Evolutionary conservation across 2,113 vertebrate species (phyloP).

Genomic region (Ramphastos sulfuratus): DNA sequence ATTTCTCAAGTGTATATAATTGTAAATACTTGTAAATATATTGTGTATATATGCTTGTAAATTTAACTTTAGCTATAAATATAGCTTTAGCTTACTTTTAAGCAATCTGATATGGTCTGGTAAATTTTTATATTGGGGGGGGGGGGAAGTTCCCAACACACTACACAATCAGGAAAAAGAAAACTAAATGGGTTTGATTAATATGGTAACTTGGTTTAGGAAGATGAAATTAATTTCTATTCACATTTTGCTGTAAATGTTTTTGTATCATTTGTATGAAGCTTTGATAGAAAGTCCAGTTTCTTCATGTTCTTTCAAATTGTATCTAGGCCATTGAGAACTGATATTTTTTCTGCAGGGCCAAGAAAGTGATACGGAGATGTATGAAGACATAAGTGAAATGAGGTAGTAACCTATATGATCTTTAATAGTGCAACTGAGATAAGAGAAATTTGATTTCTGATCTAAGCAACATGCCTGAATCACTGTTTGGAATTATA

Average conservation of each 20-base stretch:
- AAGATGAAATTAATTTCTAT: background rate
- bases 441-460: background rate
- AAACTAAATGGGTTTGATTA: background rate
- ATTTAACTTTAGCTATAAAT: too few relatives aligned
- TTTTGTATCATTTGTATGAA: background rate
- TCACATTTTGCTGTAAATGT: background rate
- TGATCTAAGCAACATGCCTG: background rate
- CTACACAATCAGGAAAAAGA: background rate
- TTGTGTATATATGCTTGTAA: too few relatives aligned
- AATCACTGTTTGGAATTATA: background rate
- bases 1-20: too few relatives aligned
- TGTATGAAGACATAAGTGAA: constrained; percentile 88
- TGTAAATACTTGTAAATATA: too few relatives aligned
- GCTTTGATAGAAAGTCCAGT: background rate
- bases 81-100: too few relatives aligned
- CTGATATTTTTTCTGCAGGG: constrained; percentile 66
- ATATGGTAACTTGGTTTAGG: background rate
- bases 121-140: too few relatives aligned
- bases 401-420: constrained; percentile 74
- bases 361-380: constrained; percentile 82
- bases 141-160: too few relatives aligned
- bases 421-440: background rate
- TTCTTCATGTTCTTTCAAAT: background rate
- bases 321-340: background rate
- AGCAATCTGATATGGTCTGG: too few relatives aligned